phyloP scores from a whole-genome alignment of 2,113 vertebrate species.

The Myrmecobius fasciatus region DNA sequence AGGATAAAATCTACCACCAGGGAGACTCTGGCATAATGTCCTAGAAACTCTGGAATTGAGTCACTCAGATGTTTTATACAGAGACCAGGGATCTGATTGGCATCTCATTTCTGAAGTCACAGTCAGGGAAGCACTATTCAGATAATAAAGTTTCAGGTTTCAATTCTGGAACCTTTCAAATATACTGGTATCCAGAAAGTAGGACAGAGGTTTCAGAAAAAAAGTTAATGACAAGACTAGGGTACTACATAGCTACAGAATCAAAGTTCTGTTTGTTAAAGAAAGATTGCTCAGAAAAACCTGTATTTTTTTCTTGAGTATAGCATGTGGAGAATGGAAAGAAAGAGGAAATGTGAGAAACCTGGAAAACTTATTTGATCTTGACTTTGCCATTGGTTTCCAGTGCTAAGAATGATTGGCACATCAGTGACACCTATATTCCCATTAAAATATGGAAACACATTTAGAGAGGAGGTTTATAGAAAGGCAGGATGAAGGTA shows the following conservation, averaged over 20 bases:
- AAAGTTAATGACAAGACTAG: background rate
- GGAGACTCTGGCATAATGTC: background rate
- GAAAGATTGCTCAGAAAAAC: background rate
- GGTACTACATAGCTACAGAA: no score
- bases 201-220: background rate
- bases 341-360: background rate
- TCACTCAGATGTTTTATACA: background rate
- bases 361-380: background rate
- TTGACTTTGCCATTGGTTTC: background rate
- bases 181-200: no score
- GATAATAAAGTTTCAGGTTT: no score
- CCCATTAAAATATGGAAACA: background rate
- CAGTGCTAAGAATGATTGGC: background rate
- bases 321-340: background rate
- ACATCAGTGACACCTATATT: background rate
- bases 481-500: background rate
- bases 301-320: background rate
- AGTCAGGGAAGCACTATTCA: no score
- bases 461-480: background rate
- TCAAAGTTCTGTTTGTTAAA: background rate
- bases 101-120: no score
- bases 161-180: no score
- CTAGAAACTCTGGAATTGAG: background rate
- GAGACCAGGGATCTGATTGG: no score
- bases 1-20: background rate